Evolutionary conservation across 2,888 invertebrate species (phyloP).

Genomic region (Epinotia bilunana): DNA sequence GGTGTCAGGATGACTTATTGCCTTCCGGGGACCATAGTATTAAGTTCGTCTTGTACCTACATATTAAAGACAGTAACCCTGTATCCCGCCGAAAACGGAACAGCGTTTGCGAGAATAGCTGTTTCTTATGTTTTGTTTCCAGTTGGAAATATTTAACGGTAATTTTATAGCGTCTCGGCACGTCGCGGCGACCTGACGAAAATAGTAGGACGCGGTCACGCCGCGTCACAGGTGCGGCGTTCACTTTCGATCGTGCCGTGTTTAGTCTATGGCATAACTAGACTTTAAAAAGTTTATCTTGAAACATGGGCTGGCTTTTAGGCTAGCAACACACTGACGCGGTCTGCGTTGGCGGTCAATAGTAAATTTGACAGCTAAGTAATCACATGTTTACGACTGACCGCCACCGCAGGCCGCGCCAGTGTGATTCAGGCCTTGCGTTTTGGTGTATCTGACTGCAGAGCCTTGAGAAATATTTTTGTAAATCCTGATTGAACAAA

Average conservation of each 20-base stretch:
- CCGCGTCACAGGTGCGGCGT: slow-evolving; percentile 75
- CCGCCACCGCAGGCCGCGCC: no score
- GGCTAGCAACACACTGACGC: no score
- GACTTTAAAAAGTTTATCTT: slow-evolving; percentile 11
- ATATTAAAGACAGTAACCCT: neutral
- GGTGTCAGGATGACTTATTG: neutral
- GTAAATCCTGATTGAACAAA: no score
- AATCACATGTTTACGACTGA: no score
- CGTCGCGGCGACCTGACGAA: slow-evolving; percentile 72
- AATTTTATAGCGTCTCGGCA: slow-evolving; percentile 54
- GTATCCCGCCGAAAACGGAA: neutral
- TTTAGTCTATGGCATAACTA: slow-evolving; percentile 53
- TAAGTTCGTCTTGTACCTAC: no score
- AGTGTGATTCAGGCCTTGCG: no score
- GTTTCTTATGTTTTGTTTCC: slow-evolving; percentile 48
- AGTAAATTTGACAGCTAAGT: no score
- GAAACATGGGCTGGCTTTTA: neutral
- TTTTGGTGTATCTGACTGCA: no score
- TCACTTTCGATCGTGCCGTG: slow-evolving; percentile 76
- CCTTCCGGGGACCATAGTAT: neutral
- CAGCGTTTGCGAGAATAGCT: slow-evolving; percentile 23
- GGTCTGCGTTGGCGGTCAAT: no score
- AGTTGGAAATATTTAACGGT: slow-evolving; percentile 67
- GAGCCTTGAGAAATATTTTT: no score
- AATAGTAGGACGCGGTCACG: slow-evolving; percentile 71